Base-by-base conservation (phyloP, 2,797 vertebrate genomes). In the Acipenser ruthenus region DNA sequence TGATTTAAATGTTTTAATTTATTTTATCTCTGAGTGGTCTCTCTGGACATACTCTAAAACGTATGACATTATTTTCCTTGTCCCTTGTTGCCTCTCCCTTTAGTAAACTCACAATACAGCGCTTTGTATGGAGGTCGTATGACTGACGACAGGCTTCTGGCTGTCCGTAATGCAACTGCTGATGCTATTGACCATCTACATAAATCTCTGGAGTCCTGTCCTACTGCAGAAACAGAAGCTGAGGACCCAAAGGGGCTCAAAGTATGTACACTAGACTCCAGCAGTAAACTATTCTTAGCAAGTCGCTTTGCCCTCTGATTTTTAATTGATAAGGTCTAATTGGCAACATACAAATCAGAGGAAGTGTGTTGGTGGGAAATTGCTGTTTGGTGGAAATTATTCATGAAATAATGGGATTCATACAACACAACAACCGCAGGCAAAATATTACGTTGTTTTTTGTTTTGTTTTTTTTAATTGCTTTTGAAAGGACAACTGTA, bases 101-200 rank as follows among this genome's bases (percentile, higher is more conserved):
- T 71, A 90, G 88, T 70, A 49, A 73, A 74, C 58, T 23, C 74
- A 49, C 79, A 77, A 68, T 67, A 1, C 63, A 79, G 86, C 53
- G 77, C 75, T 49, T 85, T 91, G 2, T 93, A 86, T 1, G 85
- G 91, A 6, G 93, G 92, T 48, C 79, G 80, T 68, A 87, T 86
- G 83, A 93, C 87, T 0, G 80, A 90, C 6, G 79, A 82, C 23
- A 81, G 77, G 50, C 70, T 92, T 65, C 81, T 81, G 6, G 83
- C 87, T 0, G 88, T 92, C 60, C 91, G 83, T 65, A 87, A 82
- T 23, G 86, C 91, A 73, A 96, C 81, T 6, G 83, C 82, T 1
- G 90, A 96, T 65, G 87, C 91, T 72, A 93, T 96, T 11, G 87
- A 93, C 73, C 89, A 94, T 73, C 89, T 99, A 37, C 93, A 97